Percentiles rank a stretch among this genome's conserved stretches.
phyloP scores from a whole-genome alignment of 2,888 invertebrate genomes.

The Galeruca laticollis region DNA sequence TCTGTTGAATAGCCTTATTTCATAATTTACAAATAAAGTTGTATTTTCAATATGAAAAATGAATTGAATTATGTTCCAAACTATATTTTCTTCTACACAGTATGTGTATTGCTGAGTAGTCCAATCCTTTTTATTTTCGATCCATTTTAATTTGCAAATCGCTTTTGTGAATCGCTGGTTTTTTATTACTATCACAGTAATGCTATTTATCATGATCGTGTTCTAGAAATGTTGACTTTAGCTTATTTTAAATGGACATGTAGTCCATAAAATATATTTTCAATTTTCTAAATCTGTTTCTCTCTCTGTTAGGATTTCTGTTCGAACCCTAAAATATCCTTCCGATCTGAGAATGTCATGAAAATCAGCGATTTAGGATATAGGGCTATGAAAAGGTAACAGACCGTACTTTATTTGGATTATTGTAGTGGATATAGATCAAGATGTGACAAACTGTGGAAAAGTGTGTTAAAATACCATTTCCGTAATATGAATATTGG shows the following conservation, averaged over 20 bases:
- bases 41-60: too few species aligned
- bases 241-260: conserved; percentile 18
- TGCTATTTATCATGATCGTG: conserved; percentile 12
- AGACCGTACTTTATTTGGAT: background rate
- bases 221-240: background rate
- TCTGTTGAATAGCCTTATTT: too few species aligned
- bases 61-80: too few species aligned
- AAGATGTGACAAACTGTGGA: background rate
- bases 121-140: background rate
- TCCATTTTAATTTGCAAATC: background rate
- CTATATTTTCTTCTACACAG: too few species aligned
- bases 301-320: conserved; percentile 16
- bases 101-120: background rate
- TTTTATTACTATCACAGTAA: background rate
- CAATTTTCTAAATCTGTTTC: conserved; percentile 27
- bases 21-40: too few species aligned
- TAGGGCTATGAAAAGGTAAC: conserved; percentile 18
- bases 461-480: too few species aligned
- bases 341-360: conserved; percentile 1
- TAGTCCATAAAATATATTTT: conserved; percentile 24
- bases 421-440: background rate
- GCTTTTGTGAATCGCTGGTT: background rate
- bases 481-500: background rate
- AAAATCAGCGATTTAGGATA: conserved; percentile 14
- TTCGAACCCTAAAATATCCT: conserved; percentile 9